These are phyloP conservation scores for Tigriopus japonicus DNA, from an alignment of 1,140 invertebrate species.

Conservation along the genomic window DNA sequence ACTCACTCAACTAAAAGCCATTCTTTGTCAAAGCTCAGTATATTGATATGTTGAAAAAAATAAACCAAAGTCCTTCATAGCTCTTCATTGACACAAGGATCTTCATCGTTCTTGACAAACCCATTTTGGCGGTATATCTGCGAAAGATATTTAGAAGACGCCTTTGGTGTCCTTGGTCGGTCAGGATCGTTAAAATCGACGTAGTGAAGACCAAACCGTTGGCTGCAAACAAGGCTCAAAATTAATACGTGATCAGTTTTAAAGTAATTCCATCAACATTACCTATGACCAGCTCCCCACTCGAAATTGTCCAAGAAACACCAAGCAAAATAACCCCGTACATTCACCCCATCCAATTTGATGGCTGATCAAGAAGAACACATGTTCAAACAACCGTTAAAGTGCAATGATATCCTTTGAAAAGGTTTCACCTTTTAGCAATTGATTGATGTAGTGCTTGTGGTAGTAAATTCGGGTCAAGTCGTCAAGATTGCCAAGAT, in stretches of 20 bases:
- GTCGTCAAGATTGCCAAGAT: slow-evolving; percentile 30
- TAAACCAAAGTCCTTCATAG: too few relatives aligned
- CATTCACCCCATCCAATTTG: slow-evolving; percentile 38
- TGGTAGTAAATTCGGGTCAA: slow-evolving; percentile 32
- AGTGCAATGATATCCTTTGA: too few relatives aligned
- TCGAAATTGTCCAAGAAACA: slow-evolving; percentile 60
- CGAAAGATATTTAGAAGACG: not conserved
- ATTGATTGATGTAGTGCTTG: slow-evolving; percentile 37
- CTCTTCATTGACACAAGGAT: too few relatives aligned
- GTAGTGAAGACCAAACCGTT: slow-evolving; percentile 49
- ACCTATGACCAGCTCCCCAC: slow-evolving; percentile 34
- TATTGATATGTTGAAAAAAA: too few relatives aligned
- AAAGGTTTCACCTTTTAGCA: slow-evolving; percentile 33
- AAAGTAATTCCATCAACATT: not conserved
- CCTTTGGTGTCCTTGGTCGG: slow-evolving; percentile 19
- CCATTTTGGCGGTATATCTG: not conserved
- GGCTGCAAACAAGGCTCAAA: slow-evolving; percentile 9
- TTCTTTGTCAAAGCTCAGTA: too few relatives aligned
- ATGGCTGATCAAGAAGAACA: slow-evolving; percentile 23
- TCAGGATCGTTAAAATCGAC: slow-evolving; percentile 47
- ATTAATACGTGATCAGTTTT: not conserved
- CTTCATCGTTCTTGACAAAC: too few relatives aligned
- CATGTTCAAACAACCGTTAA: not conserved
- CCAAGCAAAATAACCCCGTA: slow-evolving; percentile 50
- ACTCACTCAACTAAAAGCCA: too few relatives aligned